These are phyloP conservation scores for Helobdella robusta DNA, from an alignment of 2,888 invertebrate genomes.

Conservation along the genomic window DNA sequence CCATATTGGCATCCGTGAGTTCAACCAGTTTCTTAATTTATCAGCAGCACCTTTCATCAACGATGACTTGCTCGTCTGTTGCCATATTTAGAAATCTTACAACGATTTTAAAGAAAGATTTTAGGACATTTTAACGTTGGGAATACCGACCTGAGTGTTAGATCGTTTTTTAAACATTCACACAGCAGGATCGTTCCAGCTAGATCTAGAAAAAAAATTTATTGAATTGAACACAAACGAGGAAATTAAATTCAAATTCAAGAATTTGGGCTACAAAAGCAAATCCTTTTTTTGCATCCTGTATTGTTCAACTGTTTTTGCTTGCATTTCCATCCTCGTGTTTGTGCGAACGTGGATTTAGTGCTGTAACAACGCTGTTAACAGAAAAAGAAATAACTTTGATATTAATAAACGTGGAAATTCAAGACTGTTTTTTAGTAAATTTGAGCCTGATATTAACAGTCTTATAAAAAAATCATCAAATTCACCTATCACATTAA, in stretches of 20 bases:
- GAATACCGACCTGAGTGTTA: constrained; percentile 3
- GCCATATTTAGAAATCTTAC: background rate
- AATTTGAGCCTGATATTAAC: too few species aligned
- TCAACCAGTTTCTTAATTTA: background rate
- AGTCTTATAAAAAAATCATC: too few species aligned
- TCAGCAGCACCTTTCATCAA: constrained; percentile 3
- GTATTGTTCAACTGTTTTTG: background rate
- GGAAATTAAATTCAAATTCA: background rate
- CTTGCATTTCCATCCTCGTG: background rate
- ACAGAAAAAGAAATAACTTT: background rate
- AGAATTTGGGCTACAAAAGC: too few species aligned
- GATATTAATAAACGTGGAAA: background rate
- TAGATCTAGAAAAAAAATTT: background rate
- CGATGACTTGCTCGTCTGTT: constrained; percentile 3
- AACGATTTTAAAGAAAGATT: constrained; percentile 2
- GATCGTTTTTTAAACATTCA: background rate
- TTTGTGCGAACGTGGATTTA: constrained; percentile 1
- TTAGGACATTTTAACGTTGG: background rate
- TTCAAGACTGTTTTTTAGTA: background rate
- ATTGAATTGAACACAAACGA: background rate
- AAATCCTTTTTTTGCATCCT: too few species aligned
- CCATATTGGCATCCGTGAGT: background rate
- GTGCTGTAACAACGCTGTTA: too few species aligned
- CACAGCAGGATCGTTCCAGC: constrained; percentile 4
- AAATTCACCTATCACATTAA: too few species aligned